Conservation (phyloP, 2,797 vertebrate genomes). For the Paratrypauchen microcephalus region DNA sequence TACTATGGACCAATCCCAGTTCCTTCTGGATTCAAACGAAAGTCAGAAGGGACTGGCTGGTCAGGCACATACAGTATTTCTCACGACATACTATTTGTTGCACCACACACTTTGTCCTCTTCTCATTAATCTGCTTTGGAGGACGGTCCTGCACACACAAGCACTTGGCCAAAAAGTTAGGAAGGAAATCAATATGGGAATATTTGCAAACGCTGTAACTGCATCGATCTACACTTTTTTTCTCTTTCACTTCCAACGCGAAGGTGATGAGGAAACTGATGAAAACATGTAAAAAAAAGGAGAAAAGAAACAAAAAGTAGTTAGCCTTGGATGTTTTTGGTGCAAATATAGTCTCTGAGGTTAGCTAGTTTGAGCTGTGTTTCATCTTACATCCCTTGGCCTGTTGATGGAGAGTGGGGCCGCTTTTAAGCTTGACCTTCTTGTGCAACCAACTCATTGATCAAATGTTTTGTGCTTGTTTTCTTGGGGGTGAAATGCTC, state of each 20-base stretch:
- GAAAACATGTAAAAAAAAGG: conserved; percentile 8
- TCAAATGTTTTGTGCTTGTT: conserved; percentile 45
- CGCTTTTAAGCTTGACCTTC: conserved; percentile 47
- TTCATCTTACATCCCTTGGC: conserved; percentile 17
- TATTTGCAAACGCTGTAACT: conserved; percentile 45
- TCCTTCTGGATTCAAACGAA: too few relatives aligned
- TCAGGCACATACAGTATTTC: neutral
- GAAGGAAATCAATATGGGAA: conserved; percentile 38
- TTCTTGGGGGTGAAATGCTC: conserved; percentile 33
- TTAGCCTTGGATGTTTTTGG: conserved; percentile 20
- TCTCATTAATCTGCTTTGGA: conserved; percentile 33
- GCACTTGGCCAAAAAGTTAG: conserved; percentile 17
- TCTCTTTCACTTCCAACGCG: conserved; percentile 27
- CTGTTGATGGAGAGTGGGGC: conserved; percentile 31
- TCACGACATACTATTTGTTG: neutral
- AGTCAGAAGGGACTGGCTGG: too few relatives aligned
- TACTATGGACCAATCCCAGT: too few relatives aligned
- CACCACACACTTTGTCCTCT: conserved; percentile 4
- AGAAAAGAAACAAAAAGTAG: neutral
- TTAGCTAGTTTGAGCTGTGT: conserved; percentile 31
- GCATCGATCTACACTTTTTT: conserved; percentile 25
- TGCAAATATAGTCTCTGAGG: conserved; percentile 21
- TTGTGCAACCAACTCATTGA: conserved; percentile 15
- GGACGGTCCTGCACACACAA: conserved; percentile 14
- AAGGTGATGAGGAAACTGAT: conserved; percentile 17